Evolutionary conservation across 2,113 vertebrate genomes (phyloP).

Genomic region (Archilochus colubris): DNA sequence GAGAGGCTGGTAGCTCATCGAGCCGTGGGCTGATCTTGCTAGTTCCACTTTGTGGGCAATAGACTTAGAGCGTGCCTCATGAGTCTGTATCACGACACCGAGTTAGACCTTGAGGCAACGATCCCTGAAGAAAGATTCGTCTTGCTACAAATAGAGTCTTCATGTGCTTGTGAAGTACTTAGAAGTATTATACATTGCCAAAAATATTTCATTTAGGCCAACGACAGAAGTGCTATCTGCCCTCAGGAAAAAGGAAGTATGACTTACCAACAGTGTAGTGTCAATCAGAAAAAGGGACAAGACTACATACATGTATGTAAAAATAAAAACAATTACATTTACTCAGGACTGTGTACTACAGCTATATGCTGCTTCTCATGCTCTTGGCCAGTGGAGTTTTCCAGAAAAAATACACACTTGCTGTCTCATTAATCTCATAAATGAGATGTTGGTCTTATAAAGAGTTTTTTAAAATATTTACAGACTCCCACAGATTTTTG

Average conservation of each 20-base stretch:
- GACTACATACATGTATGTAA: neutral
- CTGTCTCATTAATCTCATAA: too few species aligned
- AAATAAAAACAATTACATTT: neutral
- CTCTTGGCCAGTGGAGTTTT: neutral
- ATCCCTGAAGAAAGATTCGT: too few species aligned
- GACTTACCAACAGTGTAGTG: neutral
- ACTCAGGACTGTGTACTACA: neutral
- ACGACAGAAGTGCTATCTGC: fast-evolving
- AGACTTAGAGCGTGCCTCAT: too few species aligned
- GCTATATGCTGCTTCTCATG: neutral
- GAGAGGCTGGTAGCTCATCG: too few species aligned
- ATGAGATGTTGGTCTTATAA: neutral
- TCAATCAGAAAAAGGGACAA: neutral
- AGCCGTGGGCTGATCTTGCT: too few species aligned
- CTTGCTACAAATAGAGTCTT: neutral
- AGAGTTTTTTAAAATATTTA: neutral
- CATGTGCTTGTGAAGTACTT: neutral
- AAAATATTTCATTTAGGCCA: fast-evolving
- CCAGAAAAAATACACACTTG: neutral
- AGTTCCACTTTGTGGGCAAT: too few species aligned
- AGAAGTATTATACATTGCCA: neutral
- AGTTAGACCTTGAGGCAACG: too few species aligned
- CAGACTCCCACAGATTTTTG: neutral
- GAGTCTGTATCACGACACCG: too few species aligned
- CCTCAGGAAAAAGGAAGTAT: neutral